Evolutionary conservation across 2,113 vertebrate genomes (phyloP).

Genomic region (Poeciliopsis prolifica): DNA sequence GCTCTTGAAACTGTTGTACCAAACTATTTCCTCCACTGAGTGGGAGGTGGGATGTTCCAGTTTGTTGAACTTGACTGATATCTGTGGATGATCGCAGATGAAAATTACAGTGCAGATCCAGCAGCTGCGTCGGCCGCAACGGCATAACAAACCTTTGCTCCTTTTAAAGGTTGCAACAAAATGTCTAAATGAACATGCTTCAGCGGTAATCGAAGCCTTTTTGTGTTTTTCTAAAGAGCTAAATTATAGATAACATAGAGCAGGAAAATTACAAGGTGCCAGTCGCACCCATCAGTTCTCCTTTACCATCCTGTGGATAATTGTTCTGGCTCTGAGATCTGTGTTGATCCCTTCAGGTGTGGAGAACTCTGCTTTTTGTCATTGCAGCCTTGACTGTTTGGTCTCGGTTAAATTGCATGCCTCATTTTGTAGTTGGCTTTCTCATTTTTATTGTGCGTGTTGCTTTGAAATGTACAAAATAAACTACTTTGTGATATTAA

Average conservation of each 20-base stretch:
- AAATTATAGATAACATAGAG: constrained; percentile 77
- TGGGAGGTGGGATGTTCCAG: constrained; percentile 17
- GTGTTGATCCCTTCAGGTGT: constrained; percentile 63
- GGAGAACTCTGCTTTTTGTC: constrained; percentile 15
- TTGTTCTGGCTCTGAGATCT: constrained; percentile 66
- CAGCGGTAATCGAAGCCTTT: constrained; percentile 52
- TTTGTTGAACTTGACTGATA: constrained; percentile 60
- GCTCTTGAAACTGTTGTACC: constrained; percentile 6
- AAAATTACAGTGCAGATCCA: constrained; percentile 60
- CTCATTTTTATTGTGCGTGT: background rate
- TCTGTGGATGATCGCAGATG: constrained; percentile 58
- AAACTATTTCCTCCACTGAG: constrained; percentile 18
- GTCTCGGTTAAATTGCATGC: constrained; percentile 14
- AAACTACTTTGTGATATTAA: background rate
- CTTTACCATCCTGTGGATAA: constrained; percentile 69
- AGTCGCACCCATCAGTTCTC: constrained; percentile 62
- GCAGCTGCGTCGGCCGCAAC: constrained; percentile 36
- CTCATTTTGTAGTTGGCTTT: constrained; percentile 16
- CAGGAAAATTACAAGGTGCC: constrained; percentile 82
- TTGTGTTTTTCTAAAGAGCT: constrained; percentile 73
- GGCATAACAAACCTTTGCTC: constrained; percentile 40
- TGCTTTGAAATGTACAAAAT: background rate
- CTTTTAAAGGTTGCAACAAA: constrained; percentile 24
- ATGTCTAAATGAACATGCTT: constrained; percentile 46
- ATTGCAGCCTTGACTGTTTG: constrained; percentile 7